Conservation (phyloP, 2,888 invertebrate genomes). For the Tipula unca region DNA sequence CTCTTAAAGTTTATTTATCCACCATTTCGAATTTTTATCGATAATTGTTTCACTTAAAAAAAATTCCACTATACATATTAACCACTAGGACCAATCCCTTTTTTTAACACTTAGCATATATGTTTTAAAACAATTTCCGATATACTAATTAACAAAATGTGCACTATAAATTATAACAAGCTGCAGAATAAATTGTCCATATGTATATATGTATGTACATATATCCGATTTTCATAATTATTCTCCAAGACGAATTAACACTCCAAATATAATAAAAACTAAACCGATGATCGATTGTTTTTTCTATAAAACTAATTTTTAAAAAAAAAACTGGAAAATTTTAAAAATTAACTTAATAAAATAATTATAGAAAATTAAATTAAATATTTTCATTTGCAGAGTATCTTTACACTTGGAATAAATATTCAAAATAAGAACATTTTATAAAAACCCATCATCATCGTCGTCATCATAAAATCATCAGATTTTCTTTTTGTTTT, state of each 20-base stretch:
- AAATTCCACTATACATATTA: neutral
- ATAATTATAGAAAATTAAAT: neutral
- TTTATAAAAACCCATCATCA: neutral
- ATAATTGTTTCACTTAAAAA: neutral
- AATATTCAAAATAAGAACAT: neutral
- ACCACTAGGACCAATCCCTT: neutral
- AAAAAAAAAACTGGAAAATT: neutral
- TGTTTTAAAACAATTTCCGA: neutral
- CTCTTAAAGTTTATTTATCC: neutral
- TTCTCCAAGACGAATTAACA: neutral
- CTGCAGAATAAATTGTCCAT: neutral
- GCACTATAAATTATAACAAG: neutral
- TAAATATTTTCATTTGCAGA: neutral
- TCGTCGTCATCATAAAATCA: neutral
- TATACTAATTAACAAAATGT: neutral
- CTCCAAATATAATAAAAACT: neutral
- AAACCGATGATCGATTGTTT: neutral
- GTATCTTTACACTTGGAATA: conserved; percentile 8
- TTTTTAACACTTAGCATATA: neutral
- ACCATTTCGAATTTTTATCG: neutral
- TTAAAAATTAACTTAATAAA: neutral
- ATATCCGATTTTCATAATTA: neutral
- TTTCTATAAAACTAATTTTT: neutral
- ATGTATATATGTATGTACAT: neutral
- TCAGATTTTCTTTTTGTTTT: neutral